A percentile compares a stretch with the other conserved stretches of the same genome.
Evolutionary conservation across 2,113 vertebrate species (phyloP).

Genomic region (Nyctibius bracteatus): DNA sequence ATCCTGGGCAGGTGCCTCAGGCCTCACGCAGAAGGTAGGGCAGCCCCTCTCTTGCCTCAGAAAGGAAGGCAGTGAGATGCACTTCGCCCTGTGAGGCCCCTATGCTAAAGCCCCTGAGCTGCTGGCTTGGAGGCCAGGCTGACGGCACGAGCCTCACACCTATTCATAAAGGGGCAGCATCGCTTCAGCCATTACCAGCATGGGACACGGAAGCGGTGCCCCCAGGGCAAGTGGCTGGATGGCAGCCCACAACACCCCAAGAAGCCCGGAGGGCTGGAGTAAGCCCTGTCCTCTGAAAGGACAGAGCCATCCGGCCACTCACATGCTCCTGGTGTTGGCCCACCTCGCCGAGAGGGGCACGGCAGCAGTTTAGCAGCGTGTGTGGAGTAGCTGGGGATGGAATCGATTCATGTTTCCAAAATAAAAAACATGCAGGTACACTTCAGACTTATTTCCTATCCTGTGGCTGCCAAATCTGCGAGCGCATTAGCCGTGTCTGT

Average conservation of each 20-base stretch:
- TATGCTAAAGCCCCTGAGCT: not conserved
- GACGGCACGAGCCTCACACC: not conserved
- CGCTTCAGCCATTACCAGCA: rapidly evolving
- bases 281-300: not conserved
- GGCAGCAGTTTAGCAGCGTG: not conserved
- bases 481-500: not conserved
- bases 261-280: not conserved
- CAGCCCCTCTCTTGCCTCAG: not conserved
- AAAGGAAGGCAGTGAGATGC: no score
- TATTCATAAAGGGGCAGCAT: not conserved
- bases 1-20: not conserved
- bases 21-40: not conserved
- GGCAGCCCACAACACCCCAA: not conserved
- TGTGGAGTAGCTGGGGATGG: not conserved
- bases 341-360: not conserved
- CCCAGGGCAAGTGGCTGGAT: not conserved
- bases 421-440: rapidly evolving
- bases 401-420: not conserved
- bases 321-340: rapidly evolving
- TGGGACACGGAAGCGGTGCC: not conserved
- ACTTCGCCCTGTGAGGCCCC: not conserved
- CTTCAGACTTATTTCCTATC: not conserved
- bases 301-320: no score
- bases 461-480: not conserved
- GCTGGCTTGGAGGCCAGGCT: not conserved